A percentile compares a stretch with the other conserved stretches of the same genome.
phyloP scores from a whole-genome alignment of 2,797 vertebrate species.

The Gobio occitaniae region DNA sequence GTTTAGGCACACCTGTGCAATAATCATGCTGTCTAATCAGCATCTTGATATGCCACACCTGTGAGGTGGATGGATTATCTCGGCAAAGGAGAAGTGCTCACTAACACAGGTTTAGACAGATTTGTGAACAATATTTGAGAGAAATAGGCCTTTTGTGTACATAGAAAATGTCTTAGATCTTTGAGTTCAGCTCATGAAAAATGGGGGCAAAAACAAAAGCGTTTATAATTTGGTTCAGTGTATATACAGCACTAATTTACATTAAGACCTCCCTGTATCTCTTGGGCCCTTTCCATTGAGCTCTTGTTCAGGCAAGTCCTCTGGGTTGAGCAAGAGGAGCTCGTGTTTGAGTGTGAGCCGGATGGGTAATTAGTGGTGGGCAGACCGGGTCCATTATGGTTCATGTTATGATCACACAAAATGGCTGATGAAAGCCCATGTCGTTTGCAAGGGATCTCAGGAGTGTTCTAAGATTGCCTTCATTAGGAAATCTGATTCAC shows the following conservation, averaged over 20 bases:
- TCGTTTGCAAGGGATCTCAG: slow-evolving; percentile 50
- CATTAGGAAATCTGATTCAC: slow-evolving; percentile 56
- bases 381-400: slow-evolving; percentile 56
- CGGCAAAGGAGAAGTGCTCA: too few relatives aligned
- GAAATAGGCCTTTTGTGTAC: too few relatives aligned
- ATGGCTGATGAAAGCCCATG: slow-evolving; percentile 37
- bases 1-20: too few relatives aligned
- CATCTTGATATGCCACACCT: too few relatives aligned
- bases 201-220: too few relatives aligned
- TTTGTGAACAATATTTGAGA: too few relatives aligned
- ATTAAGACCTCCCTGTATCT: slow-evolving; percentile 22
- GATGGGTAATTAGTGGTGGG: slow-evolving; percentile 58
- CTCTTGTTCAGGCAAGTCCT: slow-evolving; percentile 28
- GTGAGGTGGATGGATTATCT: too few relatives aligned
- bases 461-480: slow-evolving; percentile 58
- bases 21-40: too few relatives aligned
- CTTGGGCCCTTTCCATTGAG: slow-evolving; percentile 27
- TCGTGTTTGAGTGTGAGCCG: slow-evolving; percentile 23
- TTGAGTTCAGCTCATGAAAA: too few relatives aligned
- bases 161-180: too few relatives aligned
- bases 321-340: slow-evolving; percentile 22
- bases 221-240: too few relatives aligned
- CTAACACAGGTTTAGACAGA: too few relatives aligned
- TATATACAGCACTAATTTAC: slow-evolving; percentile 30
- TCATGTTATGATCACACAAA: slow-evolving; percentile 49